Conservation (phyloP, 1,140 invertebrate genomes). For the Amyelois transitella region DNA sequence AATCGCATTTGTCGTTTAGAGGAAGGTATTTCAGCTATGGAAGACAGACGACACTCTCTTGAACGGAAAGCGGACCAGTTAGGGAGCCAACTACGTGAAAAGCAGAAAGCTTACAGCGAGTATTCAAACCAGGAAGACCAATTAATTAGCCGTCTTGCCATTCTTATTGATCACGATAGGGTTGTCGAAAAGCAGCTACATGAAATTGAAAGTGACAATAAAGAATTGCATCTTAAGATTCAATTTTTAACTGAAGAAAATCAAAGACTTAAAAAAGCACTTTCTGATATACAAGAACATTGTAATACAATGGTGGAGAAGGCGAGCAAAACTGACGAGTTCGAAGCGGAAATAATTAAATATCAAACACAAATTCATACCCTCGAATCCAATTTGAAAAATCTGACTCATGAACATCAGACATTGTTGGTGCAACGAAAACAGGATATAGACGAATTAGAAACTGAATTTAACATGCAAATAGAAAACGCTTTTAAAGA, state of each 20-base stretch:
- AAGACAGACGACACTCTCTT: constrained; percentile 72
- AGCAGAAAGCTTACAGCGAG: constrained; percentile 72
- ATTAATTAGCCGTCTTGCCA: constrained; percentile 70
- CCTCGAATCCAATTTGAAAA: constrained; percentile 72
- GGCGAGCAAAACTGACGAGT: constrained; percentile 40
- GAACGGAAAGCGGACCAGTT: constrained; percentile 74
- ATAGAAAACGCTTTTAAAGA: constrained; percentile 75
- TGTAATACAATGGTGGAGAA: constrained; percentile 39
- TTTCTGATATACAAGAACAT: constrained; percentile 50
- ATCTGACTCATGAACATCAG: constrained; percentile 72
- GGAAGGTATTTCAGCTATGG: constrained; percentile 75
- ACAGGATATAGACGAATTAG: constrained; percentile 76
- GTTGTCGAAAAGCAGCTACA: constrained; percentile 74
- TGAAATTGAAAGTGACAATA: constrained; percentile 74
- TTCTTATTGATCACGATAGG: constrained; percentile 75
- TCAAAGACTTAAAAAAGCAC: constrained; percentile 44
- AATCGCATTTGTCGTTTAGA: constrained; percentile 76
- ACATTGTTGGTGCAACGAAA: constrained; percentile 69
- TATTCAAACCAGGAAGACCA: constrained; percentile 74
- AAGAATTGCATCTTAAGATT: constrained; percentile 73
- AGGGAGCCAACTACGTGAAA: constrained; percentile 74
- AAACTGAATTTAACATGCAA: constrained; percentile 77
- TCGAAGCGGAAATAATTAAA: constrained; percentile 38
- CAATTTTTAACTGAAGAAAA: constrained; percentile 62
- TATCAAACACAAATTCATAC: constrained; percentile 51